A percentile compares a stretch with the other conserved stretches of the same genome.
Evolutionary conservation across 2,113 vertebrate genomes (phyloP).

Genomic region (Cyphomyrus discorhynchus): DNA sequence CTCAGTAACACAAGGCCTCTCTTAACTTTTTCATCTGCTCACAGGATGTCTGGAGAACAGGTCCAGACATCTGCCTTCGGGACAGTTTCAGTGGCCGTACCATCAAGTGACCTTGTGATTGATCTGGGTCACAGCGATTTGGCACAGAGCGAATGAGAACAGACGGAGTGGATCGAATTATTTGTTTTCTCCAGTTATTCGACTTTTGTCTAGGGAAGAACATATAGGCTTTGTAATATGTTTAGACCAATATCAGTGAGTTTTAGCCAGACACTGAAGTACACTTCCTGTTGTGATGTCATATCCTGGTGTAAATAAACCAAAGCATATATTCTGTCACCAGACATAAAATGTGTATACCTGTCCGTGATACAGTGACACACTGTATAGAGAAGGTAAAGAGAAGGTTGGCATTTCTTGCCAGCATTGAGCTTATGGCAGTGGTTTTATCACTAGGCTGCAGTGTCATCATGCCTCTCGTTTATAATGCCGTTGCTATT

Average conservation of each 20-base stretch:
- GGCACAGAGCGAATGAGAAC: not conserved
- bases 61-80: not conserved
- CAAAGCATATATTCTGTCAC: not conserved
- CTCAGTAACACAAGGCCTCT: not conserved
- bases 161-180: not conserved
- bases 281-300: not conserved
- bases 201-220: not conserved
- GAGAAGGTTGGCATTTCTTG: not conserved
- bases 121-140: not conserved
- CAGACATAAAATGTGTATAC: not conserved
- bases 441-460: not conserved
- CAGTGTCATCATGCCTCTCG: not conserved
- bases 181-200: not conserved
- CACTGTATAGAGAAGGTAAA: not conserved
- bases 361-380: not conserved
- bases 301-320: not conserved
- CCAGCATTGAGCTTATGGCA: not conserved
- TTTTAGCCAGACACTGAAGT: not conserved
- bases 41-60: not conserved
- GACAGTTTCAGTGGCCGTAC: not conserved
- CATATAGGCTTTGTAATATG: not conserved
- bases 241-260: not conserved
- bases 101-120: not conserved
- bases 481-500: not conserved
- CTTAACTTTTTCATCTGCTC: not conserved